These are phyloP conservation scores for Lepidurus arcticus DNA, from an alignment of 1,140 invertebrate genomes.

Conservation along the genomic window DNA sequence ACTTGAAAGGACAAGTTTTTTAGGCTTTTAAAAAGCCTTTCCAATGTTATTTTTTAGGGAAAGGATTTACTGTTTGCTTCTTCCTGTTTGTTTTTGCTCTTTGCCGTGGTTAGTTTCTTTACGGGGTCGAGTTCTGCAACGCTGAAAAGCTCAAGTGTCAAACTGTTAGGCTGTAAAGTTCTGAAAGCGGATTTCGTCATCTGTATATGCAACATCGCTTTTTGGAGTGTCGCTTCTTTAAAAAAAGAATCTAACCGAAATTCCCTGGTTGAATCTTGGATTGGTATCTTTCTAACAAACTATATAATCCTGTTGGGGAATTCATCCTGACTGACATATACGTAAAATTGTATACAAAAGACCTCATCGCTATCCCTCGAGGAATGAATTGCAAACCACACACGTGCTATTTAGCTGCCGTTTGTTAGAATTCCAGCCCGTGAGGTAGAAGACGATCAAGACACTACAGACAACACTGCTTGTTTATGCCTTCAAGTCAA, in stretches of 20 bases:
- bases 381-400: conserved; percentile 10
- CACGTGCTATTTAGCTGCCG: neutral
- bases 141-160: neutral
- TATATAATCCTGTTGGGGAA: neutral
- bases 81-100: neutral
- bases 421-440: neutral
- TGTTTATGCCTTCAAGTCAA: neutral
- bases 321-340: neutral
- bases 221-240: neutral
- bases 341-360: neutral
- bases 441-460: neutral
- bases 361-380: neutral
- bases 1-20: too few relatives aligned
- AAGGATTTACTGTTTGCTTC: neutral
- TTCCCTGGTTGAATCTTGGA: conserved; percentile 2
- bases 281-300: neutral
- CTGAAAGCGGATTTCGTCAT: neutral
- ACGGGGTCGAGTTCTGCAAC: neutral
- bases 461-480: neutral
- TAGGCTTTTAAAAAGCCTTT: too few relatives aligned
- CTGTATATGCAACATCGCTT: neutral
- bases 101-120: neutral
- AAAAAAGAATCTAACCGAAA: neutral
- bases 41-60: too few relatives aligned
- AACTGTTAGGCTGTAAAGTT: neutral